Evolutionary conservation across 1,140 invertebrate species (phyloP), one percentile per base, ranked within the genome.

Genomic region (Rhynchophorus ferrugineus): DNA sequence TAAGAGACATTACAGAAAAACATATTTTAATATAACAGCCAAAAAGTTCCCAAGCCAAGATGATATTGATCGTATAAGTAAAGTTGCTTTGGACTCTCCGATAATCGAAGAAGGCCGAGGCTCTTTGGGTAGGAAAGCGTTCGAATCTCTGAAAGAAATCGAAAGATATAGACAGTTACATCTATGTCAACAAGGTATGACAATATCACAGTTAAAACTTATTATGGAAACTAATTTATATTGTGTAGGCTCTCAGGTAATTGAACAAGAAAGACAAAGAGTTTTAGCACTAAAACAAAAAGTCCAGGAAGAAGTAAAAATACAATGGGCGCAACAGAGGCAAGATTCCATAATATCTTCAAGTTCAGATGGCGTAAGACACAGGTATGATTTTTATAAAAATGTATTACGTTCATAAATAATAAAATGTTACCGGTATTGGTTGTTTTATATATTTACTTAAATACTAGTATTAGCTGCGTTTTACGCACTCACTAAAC

Each of bases 131-230:
- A 81, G 82, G 56, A 84, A 88, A 63, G 90, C 90, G n/a, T 80
- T 91, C 43, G 88, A 89, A 57, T 92, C 89, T 57, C 74, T 94
- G 21, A 84, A 85, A 70, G 89, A 93, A 74, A 90, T 94, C 49
- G 90, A 94, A 69, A 79, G 85, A 66, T 91, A 90, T 69, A 75
- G 90, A 37, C 83, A 91, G 61, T 75, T 89, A 54, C 82, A 91
- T 76, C 77, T 95, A 61, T 89, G 88, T 49, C 87, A 92, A 69
- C 89, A 93, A 85, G 90, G 90, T 91, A 71, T 47, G 17, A 21
- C 17, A 14, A 13, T 17, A 17, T 42, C 3, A 20, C 17, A 3
- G 6, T 22, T n/a, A 42, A 20, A 3, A 18, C 39, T 44, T 34
- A 13, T 44, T 13, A 9, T 29, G 16, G 8, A 17, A n/a, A 35